These are phyloP conservation scores for Ceramica pisi DNA, from an alignment of 2,888 invertebrate genomes.

Conservation along the genomic window DNA sequence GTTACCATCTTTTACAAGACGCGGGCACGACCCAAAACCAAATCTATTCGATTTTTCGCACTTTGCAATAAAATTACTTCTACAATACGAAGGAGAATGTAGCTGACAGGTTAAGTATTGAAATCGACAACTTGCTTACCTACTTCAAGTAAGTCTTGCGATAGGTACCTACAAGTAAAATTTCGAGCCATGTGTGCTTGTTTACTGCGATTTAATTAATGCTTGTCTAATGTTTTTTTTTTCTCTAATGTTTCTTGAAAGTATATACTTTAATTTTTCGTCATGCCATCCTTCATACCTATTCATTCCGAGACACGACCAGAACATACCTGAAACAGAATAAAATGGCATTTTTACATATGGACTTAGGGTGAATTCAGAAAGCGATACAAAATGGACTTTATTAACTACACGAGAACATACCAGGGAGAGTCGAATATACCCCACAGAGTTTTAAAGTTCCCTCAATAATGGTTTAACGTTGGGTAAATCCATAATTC, in stretches of 20 bases:
- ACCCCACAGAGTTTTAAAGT: background rate
- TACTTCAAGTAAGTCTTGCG: background rate
- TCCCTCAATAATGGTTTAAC: too few species aligned
- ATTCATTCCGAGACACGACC: conserved; percentile 15
- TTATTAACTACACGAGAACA: background rate
- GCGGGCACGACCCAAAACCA: conserved; percentile 5
- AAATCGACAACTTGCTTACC: conserved; percentile 34
- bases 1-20: conserved; percentile 17
- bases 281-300: conserved; percentile 15
- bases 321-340: conserved; percentile 50
- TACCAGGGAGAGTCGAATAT: background rate
- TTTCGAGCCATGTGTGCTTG: background rate
- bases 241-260: too few species aligned
- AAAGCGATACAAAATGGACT: background rate
- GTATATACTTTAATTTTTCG: background rate
- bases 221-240: background rate
- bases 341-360: background rate
- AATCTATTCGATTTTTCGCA: conserved; percentile 43
- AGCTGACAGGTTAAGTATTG: conserved; percentile 29
- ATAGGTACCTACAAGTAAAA: background rate
- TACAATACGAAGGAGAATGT: conserved; percentile 16
- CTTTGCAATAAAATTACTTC: conserved; percentile 45
- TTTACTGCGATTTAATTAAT: conserved; percentile 4
- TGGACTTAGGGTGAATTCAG: background rate
- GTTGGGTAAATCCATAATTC: too few species aligned